Percentiles rank a stretch among this genome's conserved stretches.
These are phyloP conservation scores for Drosophila tanythrix DNA, from an alignment of 2,888 invertebrate species.

Conservation along the genomic window DNA sequence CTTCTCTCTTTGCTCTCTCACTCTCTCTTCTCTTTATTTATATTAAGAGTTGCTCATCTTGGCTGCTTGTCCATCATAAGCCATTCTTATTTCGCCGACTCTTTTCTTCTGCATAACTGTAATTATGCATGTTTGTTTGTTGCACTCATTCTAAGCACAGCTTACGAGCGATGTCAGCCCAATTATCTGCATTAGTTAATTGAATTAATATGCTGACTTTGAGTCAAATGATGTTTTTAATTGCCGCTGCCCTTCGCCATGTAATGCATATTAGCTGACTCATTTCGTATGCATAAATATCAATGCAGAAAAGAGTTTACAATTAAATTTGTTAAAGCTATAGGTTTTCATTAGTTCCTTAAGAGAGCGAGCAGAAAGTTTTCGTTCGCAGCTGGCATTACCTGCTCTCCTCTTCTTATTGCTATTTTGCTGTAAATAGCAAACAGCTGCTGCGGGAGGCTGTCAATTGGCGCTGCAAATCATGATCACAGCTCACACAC, in stretches of 20 bases:
- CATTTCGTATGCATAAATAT: not conserved
- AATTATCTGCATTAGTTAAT: conserved; percentile 75
- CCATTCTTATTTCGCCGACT: not conserved
- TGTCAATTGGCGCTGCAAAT: conserved; percentile 40
- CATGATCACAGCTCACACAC: conserved; percentile 50
- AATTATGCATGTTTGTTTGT: not conserved
- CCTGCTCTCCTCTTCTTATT: conserved; percentile 21
- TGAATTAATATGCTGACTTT: conserved; percentile 66
- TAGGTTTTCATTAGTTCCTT: not conserved
- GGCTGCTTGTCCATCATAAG: conserved; percentile 1
- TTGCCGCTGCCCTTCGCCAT: conserved; percentile 39
- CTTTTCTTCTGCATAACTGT: conserved; percentile 3
- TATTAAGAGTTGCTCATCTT: not conserved
- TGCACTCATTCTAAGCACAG: conserved; percentile 14
- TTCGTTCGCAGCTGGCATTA: not conserved
- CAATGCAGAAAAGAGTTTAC: not conserved
- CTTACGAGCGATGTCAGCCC: conserved; percentile 1
- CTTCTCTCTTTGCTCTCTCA: conserved; percentile 20
- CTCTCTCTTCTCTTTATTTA: conserved; percentile 13
- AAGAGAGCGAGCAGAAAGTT: not conserved
- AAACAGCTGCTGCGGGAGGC: conserved; percentile 64
- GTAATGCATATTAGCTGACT: conserved; percentile 19
- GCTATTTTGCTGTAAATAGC: conserved; percentile 30
- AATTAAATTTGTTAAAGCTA: not conserved
- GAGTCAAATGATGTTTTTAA: conserved; percentile 60